Base-by-base conservation (phyloP, 2,113 vertebrate species). In the Pantherophis guttatus region DNA sequence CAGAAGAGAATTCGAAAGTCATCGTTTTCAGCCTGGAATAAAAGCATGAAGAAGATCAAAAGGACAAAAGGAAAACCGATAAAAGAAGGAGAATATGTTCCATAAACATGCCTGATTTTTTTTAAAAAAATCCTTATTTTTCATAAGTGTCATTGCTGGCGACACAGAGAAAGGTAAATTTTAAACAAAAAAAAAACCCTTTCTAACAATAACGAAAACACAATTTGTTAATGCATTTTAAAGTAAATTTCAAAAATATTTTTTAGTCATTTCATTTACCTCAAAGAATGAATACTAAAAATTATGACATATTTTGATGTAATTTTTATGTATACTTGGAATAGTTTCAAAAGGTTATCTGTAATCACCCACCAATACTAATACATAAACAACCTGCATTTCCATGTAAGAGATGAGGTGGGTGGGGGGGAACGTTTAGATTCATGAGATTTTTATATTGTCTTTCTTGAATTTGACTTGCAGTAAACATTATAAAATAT, bases 1-100 rank as follows among this genome's bases (percentile, higher is more conserved):
- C 91, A 0, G n/a, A 44, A 91, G 91, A 92, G 48, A 94, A 96
- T 95, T 94, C 2, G 65, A 94, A 95, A 94, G 89, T 65, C 86
- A 3, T 90, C 92, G 17, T 89, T 88, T 93, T 93, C 94, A 91
- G 87, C n/a, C 44, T 93, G 11, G 44, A 91, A 50, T 59, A 94
- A 95, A 92, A 91, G 86, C 59, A 90, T 87, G 4, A 62, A 75
- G 26, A 57, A 29, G 48, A 92, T 50, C 19, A 2, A 89, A 26
- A 88, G 65, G 8, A 91, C 89, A 92, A 24, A 0, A 57, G 23
- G 59, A 86, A 1, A 93, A 94, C 65, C 89, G 23, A 17, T 53
- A 58, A 81, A n/a, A 54, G 23, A 29, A 75, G 58, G 39, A 53
- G 33, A 86, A 23, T 53, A 62, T 17, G n/a, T 86, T 90, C 48